These are phyloP conservation scores for Enteromius mattozi DNA, from an alignment of 2,797 vertebrate species.

Conservation along the genomic window DNA sequence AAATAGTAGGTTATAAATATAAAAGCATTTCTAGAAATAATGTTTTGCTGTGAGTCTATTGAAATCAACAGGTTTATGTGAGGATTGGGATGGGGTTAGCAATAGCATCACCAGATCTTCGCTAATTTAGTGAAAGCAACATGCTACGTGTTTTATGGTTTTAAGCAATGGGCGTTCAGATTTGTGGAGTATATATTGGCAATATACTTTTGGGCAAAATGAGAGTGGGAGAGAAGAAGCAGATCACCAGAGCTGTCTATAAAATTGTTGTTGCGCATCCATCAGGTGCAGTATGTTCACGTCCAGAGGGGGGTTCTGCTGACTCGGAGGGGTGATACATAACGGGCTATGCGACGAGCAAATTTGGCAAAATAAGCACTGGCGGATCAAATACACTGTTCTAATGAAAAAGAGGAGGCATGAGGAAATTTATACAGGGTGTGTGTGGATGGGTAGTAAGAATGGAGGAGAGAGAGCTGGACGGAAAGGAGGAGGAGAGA, in stretches of 20 bases:
- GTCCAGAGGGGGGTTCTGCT: conserved; percentile 80
- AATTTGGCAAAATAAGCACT: conserved; percentile 60
- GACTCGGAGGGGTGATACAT: conserved; percentile 80
- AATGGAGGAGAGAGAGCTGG: conserved; percentile 55
- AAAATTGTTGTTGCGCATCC: conserved; percentile 87
- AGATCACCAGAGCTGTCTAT: conserved; percentile 69
- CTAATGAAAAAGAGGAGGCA: conserved; percentile 53
- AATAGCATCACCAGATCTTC: background rate
- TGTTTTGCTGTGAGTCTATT: background rate
- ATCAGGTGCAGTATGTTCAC: conserved; percentile 82
- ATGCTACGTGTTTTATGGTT: background rate
- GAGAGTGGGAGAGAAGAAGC: background rate
- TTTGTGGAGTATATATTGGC: background rate
- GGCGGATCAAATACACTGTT: conserved; percentile 49
- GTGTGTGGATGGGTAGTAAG: conserved; percentile 49
- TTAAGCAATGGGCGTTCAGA: background rate
- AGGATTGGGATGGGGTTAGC: background rate
- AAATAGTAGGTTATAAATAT: background rate
- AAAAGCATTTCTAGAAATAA: background rate
- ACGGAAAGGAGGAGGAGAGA: conserved; percentile 56
- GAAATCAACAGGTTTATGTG: conserved; percentile 10
- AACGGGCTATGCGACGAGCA: conserved; percentile 74
- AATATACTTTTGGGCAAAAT: conserved; percentile 1
- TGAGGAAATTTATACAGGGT: conserved; percentile 54
- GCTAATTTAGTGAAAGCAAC: background rate